Conservation (phyloP, 2,113 vertebrate genomes). For the Podarcis raffonei region DNA sequence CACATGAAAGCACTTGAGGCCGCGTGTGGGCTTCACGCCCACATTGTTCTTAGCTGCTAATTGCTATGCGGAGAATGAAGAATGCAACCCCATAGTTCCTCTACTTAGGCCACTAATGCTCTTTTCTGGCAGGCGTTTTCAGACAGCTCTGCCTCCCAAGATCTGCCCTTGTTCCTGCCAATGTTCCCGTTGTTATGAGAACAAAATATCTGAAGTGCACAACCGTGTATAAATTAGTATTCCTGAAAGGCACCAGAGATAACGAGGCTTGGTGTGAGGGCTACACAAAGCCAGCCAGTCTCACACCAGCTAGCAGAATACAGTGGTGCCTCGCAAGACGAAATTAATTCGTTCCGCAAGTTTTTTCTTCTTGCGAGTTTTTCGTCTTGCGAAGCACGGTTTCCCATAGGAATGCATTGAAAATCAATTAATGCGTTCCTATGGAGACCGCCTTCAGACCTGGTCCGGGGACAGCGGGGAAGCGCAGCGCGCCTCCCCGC, state of each 20-base stretch:
- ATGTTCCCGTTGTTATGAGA: slow-evolving; percentile 22
- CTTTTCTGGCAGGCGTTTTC: slow-evolving; percentile 32
- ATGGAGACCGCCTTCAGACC: too few species aligned
- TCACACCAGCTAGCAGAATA: background rate
- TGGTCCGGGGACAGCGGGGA: too few species aligned
- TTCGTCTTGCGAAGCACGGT: too few species aligned
- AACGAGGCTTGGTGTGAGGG: background rate
- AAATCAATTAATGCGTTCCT: too few species aligned
- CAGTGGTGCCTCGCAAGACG: too few species aligned
- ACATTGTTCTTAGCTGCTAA: background rate
- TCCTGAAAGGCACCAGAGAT: slow-evolving; percentile 15
- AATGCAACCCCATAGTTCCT: background rate
- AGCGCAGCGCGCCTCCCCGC: too few species aligned
- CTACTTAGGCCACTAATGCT: slow-evolving; percentile 20
- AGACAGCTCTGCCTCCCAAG: background rate
- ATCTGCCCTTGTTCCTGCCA: slow-evolving; percentile 5
- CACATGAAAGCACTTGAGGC: background rate
- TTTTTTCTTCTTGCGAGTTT: too few species aligned
- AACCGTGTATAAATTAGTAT: background rate
- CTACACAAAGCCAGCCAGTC: background rate
- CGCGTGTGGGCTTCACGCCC: background rate
- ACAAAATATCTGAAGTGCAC: slow-evolving; percentile 13
- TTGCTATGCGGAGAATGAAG: background rate
- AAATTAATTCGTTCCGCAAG: too few species aligned
- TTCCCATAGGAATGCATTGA: too few species aligned